phyloP scores from a whole-genome alignment of 2,797 vertebrate species.

The Hippoglossus hippoglossus region DNA sequence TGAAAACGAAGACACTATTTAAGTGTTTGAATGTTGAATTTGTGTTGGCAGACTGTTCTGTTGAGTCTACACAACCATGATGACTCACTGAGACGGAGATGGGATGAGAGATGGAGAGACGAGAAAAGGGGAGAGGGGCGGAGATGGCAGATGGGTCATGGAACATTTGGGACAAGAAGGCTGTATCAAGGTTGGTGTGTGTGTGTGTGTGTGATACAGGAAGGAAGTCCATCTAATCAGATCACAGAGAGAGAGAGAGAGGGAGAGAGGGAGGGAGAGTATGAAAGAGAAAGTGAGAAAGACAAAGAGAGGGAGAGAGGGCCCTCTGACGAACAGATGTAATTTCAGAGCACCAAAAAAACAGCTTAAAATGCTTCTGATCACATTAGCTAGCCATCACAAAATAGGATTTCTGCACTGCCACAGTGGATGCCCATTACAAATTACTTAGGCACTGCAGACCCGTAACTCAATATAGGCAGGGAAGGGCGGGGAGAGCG shows the following conservation, averaged over 20 bases:
- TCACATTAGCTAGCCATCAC: slow-evolving; percentile 89
- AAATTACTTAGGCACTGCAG: slow-evolving; percentile 88
- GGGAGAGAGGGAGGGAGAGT: slow-evolving; percentile 33
- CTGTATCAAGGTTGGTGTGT: slow-evolving; percentile 47
- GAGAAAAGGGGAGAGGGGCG: slow-evolving; percentile 26
- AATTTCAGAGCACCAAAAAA: slow-evolving; percentile 87
- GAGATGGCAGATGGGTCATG: slow-evolving; percentile 63
- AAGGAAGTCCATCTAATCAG: slow-evolving; percentile 82
- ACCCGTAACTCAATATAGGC: slow-evolving; percentile 89
- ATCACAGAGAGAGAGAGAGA: slow-evolving; percentile 71
- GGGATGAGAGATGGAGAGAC: slow-evolving; percentile 24
- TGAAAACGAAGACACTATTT: slow-evolving; percentile 4
- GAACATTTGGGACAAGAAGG: slow-evolving; percentile 54
- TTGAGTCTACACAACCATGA: slow-evolving; percentile 31
- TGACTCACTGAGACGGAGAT: slow-evolving; percentile 38
- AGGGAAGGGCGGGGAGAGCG: slow-evolving; percentile 63
- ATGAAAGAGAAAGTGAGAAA: slow-evolving; percentile 16
- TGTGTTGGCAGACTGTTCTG: slow-evolving; percentile 11
- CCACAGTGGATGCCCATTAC: slow-evolving; percentile 91
- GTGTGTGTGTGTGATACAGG: slow-evolving; percentile 58
- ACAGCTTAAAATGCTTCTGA: slow-evolving; percentile 88
- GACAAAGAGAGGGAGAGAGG: slow-evolving; percentile 50
- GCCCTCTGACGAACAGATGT: slow-evolving; percentile 80
- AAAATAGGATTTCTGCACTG: slow-evolving; percentile 91
- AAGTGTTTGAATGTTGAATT: slow-evolving; percentile 13